Evolutionary conservation across 2,888 invertebrate species (phyloP), one percentile per base, ranked within the genome.

Genomic region (Sphaerophoria rueppellii): DNA sequence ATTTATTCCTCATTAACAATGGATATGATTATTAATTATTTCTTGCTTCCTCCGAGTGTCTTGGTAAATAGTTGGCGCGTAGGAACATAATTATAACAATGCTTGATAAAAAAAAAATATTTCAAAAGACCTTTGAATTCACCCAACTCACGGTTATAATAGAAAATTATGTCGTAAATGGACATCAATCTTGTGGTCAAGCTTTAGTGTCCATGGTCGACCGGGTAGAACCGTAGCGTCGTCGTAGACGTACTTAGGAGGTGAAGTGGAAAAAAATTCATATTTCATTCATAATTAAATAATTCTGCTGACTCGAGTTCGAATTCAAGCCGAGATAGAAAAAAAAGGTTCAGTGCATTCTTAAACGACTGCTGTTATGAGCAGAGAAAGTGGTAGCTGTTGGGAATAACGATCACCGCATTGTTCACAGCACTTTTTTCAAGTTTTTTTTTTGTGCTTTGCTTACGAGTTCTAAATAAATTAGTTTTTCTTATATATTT

Each of bases 231-330:
- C 0, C 4, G 48, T 48, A n/a, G 48, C 4, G 48, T 4, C 7
- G 16, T 4, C 4, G n/a, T 57, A 34, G 63, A 11, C 48, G 24
- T 24, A 24, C 24, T 24, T 14, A 46, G n/a, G n/a, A 35, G 35
- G 50, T 50, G 14, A 52, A 77, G 65, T 70, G 12, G 69, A 65
- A 37, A 40, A 24, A 70, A 46, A 40, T 82, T 72, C 72, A 60
- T 69, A 74, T 82, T 72, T 61, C 69, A 50, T 61, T 61, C 35
- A 43, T 58, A 78, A 78, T 82, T 78, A 77, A 73, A 77, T 57
- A 70, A 24, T 16, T 35, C 24, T 35, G 43, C 32, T 34, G 73
- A 69, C 69, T 82, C 50, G 52, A 57, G 73, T 61, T 11, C 11
- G 73, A 82, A 82, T 73, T 61, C 9, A 67, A 69, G 24, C 16